Conservation (phyloP, 2,888 invertebrate species). For the Leucophenga maculata region DNA sequence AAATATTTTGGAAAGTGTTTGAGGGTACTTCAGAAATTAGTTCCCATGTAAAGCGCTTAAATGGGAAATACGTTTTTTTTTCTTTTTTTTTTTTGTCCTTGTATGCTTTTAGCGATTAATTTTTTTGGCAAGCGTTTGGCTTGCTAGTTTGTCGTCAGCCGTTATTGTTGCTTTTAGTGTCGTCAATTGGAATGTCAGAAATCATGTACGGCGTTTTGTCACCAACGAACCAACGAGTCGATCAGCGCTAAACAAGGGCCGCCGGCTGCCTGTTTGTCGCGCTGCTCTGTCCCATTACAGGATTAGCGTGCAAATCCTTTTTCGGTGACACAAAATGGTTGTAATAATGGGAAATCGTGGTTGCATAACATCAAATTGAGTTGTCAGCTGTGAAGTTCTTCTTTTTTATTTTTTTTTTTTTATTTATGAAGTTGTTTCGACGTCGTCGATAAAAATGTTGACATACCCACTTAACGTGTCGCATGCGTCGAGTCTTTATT, state of each 20-base stretch:
- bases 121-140: constrained; percentile 34
- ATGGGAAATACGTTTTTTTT: constrained; percentile 48
- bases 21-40: constrained; percentile 69
- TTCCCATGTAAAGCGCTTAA: constrained; percentile 67
- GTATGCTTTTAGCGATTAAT: constrained; percentile 11
- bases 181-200: constrained; percentile 65
- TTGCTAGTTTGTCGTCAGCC: constrained; percentile 49
- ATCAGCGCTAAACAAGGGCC: constrained; percentile 28
- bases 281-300: constrained; percentile 51
- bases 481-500: too few species aligned
- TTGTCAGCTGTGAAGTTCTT: constrained; percentile 4
- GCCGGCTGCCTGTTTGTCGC: constrained; percentile 32
- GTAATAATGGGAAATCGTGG: constrained; percentile 49
- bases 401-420: not conserved
- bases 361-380: not conserved
- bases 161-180: constrained; percentile 44
- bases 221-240: constrained; percentile 38
- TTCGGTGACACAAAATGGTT: constrained; percentile 60
- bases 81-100: constrained; percentile 28
- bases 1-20: constrained; percentile 68
- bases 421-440: not conserved
- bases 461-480: constrained; percentile 19
- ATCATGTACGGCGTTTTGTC: constrained; percentile 52
- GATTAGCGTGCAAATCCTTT: constrained; percentile 60
- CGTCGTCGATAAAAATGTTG: constrained; percentile 24